Evolutionary conservation across 2,797 vertebrate species (phyloP), one percentile per base, ranked within the genome.

Genomic region (Triplophysa bombifrons): DNA sequence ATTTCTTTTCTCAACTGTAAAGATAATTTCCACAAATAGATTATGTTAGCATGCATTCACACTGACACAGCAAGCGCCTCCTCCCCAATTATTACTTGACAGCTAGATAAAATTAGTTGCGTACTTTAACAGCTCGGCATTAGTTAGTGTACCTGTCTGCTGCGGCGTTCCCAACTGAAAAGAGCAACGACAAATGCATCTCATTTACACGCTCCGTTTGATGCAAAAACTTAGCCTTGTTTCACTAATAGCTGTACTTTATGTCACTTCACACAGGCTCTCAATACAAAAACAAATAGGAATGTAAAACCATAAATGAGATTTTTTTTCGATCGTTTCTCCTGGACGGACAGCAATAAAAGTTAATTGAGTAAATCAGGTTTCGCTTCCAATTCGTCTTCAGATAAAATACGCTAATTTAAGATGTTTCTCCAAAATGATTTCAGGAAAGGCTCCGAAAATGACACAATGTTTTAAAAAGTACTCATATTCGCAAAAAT

Each of bases 51-150:
- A 3, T 61, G 41, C 44, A 13, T 78, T 70, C 44, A 25, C 66
- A 69, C 44, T 50, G 66, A 56, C 53, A 71, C 67, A 51, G 76
- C 44, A 22, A 70, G 69, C 46, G 34, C 46, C 46, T 78, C 67
- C 76, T 61, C 46, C 56, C 76, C 46, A 78, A 78, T 71, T 78
- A 78, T 78, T 70, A 71, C 30, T 71, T 78, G 76, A 51, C 76
- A 78, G 67, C 67, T 27, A 17, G 67, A 56, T 71, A 71, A 78
- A 78, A 78, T 78, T 78, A 78, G 65, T 58, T 30, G 46, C 46
- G 30, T 63, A 14, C 56, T 63, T 78, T 78, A 78, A 63, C 74
- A 68, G 65, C 65, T 68, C 53, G 38, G 65, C 74, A 68, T 76
- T 76, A 76, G 53, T 76, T 60, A 56, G 65, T 68, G 65, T 76